These are phyloP conservation scores for Hestina assimilis DNA, from an alignment of 1,140 invertebrate species.

Conservation along the genomic window DNA sequence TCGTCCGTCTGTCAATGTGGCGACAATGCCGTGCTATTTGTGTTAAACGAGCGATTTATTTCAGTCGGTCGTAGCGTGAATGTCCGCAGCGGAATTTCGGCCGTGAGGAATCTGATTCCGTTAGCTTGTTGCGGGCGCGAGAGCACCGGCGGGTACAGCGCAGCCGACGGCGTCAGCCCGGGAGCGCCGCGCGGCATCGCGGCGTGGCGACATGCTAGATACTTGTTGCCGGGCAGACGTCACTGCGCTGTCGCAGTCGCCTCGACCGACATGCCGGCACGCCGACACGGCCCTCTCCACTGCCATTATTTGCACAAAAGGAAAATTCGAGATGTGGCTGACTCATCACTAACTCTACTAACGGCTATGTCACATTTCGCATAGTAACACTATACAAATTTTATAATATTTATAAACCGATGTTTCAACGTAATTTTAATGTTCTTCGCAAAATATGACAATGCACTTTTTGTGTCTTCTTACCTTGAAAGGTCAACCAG, in stretches of 20 bases:
- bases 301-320: slow-evolving; percentile 57
- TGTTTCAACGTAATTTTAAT: slow-evolving; percentile 10
- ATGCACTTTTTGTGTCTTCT: slow-evolving; percentile 39
- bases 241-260: slow-evolving; percentile 27
- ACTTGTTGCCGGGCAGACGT: slow-evolving; percentile 52
- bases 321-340: slow-evolving; percentile 74
- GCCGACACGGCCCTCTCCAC: slow-evolving; percentile 44
- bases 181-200: slow-evolving; percentile 23
- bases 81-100: slow-evolving; percentile 73
- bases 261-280: slow-evolving; percentile 21
- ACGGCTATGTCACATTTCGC: slow-evolving; percentile 37
- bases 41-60: slow-evolving; percentile 76
- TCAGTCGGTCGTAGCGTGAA: slow-evolving; percentile 73
- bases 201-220: slow-evolving; percentile 41
- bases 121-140: slow-evolving; percentile 57
- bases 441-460: slow-evolving; percentile 31
- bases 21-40: slow-evolving; percentile 74
- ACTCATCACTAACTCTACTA: slow-evolving; percentile 55
- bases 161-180: slow-evolving; percentile 24
- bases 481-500: slow-evolving; percentile 54
- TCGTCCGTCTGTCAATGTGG: slow-evolving; percentile 67
- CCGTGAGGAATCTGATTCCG: slow-evolving; percentile 69
- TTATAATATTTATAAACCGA: slow-evolving; percentile 7
- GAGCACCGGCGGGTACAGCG: slow-evolving; percentile 30
- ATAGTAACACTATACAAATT: slow-evolving; percentile 27